These are phyloP conservation scores for Coptotermes formosanus DNA, from an alignment of 1,140 invertebrate genomes.

Conservation along the genomic window DNA sequence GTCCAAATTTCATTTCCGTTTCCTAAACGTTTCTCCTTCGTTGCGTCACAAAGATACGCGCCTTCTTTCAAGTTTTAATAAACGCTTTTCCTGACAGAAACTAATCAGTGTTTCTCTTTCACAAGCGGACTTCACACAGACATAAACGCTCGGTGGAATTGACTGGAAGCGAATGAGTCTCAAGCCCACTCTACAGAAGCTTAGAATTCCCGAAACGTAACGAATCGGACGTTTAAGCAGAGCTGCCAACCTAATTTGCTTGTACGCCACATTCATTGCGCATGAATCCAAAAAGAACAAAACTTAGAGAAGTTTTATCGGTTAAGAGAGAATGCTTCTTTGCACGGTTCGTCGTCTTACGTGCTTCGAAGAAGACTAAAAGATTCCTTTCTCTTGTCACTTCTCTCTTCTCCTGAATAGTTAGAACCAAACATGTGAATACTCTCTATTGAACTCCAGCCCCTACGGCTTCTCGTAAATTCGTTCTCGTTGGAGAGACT, in stretches of 20 bases:
- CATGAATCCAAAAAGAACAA: too few species aligned
- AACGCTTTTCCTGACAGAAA: conserved; percentile 11
- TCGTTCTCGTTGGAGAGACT: too few species aligned
- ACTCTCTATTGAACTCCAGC: too few species aligned
- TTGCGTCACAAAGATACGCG: neutral
- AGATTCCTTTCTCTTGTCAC: too few species aligned
- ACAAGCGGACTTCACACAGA: neutral
- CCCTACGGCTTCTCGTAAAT: too few species aligned
- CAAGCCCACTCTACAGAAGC: neutral
- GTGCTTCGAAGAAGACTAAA: too few species aligned
- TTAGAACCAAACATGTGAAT: too few species aligned
- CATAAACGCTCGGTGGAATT: neutral
- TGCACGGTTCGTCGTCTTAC: too few species aligned
- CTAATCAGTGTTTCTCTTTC: conserved; percentile 19
- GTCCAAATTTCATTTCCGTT: conserved; percentile 9
- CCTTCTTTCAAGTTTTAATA: conserved; percentile 3
- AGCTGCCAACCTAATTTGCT: neutral
- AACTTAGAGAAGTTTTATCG: too few species aligned
- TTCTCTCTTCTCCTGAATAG: too few species aligned
- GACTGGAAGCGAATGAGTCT: neutral
- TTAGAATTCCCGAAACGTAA: too few species aligned
- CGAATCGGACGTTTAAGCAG: neutral
- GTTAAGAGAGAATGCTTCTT: too few species aligned
- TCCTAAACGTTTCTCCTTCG: neutral
- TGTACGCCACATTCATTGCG: neutral